Base-by-base conservation (phyloP, 2,797 vertebrate species). In the Jordanella pulchra region DNA sequence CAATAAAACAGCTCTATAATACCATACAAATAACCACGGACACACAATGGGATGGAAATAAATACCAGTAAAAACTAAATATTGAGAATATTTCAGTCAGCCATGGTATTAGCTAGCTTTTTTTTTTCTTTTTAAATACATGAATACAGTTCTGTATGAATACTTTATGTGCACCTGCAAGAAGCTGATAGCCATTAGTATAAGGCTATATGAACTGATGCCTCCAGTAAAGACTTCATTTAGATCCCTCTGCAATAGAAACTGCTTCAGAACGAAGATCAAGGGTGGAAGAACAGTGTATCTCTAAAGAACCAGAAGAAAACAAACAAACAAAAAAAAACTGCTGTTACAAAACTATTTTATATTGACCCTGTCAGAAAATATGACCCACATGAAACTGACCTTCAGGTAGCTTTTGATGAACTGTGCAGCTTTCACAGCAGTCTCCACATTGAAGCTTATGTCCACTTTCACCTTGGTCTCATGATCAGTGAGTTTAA, bases 191-290 rank as follows among this genome's bases (percentile, higher is more conserved):
- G 96, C 97, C 98, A 99, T 99, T 82, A 99, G 93, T 93, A 98
- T 99, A 21, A 99, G 96, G 93, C 97, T 99, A 80, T 99, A 99
- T 51, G 98, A 99, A 89, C 97, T 97, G 92, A 99, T 99, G 80
- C 98, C 98, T 80, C 98, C 98, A 32, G 98, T 99, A 91, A 99
- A 99, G 89, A 99, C 98, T 93, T 99, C 97, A 79, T 99, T 99
- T 82, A 99, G 93, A 89, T 99, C 96, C 91, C 97, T 95, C 92
- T 99, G 97, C 85, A 99, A 95, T 10, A 99, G 95, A 92, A 99
- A 99, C 94, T 99, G 98, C 89, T 99, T 99, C 92, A 99, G 93
- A 80, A 99, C 96, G 84, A 99, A 97, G 94, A 99, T 98, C 93
- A 99, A 93, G 71, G 97, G 97, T 48, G 97, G 97, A 89, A 99